phyloP scores from a whole-genome alignment of 2,888 invertebrate genomes.

The Dermolepida albohirtum region DNA sequence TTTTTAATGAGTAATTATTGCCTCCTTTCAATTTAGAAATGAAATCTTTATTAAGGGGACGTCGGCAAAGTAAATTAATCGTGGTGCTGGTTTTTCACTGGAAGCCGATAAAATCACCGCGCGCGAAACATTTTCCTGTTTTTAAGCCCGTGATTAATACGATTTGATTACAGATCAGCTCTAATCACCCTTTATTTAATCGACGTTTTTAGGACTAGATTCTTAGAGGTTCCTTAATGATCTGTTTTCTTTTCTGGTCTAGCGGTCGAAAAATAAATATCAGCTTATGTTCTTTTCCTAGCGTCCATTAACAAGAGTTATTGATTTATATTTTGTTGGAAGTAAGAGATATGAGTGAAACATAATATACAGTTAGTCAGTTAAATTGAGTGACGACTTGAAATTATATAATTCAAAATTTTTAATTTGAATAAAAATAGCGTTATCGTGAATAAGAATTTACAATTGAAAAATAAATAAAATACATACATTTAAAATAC shows the following conservation, averaged over 20 bases:
- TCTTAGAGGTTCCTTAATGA: conserved; percentile 22
- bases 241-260: not conserved
- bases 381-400: not conserved
- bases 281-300: conserved; percentile 6
- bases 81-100: conserved; percentile 34
- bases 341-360: not conserved
- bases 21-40: conserved; percentile 34
- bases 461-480: too few species aligned
- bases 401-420: too few species aligned
- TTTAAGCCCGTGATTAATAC: conserved; percentile 36
- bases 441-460: too few species aligned
- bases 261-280: conserved; percentile 13
- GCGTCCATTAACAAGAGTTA: conserved; percentile 1
- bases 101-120: conserved; percentile 33
- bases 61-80: conserved; percentile 33
- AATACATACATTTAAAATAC: too few species aligned
- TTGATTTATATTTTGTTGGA: not conserved
- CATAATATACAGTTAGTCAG: conserved; percentile 3
- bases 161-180: conserved; percentile 34
- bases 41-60: conserved; percentile 24
- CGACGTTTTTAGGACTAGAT: conserved; percentile 25
- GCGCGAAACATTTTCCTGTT: conserved; percentile 37
- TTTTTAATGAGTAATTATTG: conserved; percentile 34
- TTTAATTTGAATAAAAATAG: too few species aligned
- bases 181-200: conserved; percentile 38